These are phyloP conservation scores for Acholoe squamosa DNA, from an alignment of 2,888 invertebrate genomes.

Conservation along the genomic window DNA sequence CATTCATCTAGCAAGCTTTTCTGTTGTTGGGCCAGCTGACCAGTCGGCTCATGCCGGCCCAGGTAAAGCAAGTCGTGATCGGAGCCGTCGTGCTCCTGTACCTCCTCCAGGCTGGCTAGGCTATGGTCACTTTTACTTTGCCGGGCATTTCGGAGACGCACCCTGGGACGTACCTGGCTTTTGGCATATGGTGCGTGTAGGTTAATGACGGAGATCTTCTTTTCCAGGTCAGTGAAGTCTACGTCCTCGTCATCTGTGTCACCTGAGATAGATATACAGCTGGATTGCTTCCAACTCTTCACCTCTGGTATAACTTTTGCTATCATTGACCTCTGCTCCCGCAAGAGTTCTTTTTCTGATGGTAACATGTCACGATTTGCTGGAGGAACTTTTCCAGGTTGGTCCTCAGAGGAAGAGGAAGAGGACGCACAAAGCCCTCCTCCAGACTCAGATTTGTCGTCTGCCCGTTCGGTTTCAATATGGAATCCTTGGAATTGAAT, in stretches of 20 bases:
- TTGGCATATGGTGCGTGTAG: background rate
- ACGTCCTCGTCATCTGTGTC: constrained; percentile 5
- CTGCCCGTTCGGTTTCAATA: too few relatives aligned
- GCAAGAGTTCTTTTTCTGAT: too few relatives aligned
- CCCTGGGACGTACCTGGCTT: background rate
- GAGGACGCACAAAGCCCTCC: background rate
- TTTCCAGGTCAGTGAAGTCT: background rate
- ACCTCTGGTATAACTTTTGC: background rate
- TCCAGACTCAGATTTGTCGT: background rate
- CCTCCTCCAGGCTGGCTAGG: background rate
- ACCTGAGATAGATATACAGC: background rate
- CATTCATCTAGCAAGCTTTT: background rate
- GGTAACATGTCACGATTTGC: too few relatives aligned
- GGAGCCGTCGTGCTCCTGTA: background rate
- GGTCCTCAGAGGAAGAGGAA: too few relatives aligned
- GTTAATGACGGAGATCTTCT: constrained; percentile 8
- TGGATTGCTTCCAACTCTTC: background rate
- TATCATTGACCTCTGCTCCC: background rate
- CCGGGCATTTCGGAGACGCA: background rate
- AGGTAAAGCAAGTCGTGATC: background rate
- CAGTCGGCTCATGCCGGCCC: background rate
- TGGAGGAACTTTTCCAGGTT: too few relatives aligned
- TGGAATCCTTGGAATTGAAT: too few relatives aligned
- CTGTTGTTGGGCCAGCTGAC: background rate
- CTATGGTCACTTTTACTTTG: background rate